A percentile compares a stretch with the other conserved stretches of the same genome.
phyloP scores from a whole-genome alignment of 2,797 vertebrate genomes.

The Cyclopterus lumpus region DNA sequence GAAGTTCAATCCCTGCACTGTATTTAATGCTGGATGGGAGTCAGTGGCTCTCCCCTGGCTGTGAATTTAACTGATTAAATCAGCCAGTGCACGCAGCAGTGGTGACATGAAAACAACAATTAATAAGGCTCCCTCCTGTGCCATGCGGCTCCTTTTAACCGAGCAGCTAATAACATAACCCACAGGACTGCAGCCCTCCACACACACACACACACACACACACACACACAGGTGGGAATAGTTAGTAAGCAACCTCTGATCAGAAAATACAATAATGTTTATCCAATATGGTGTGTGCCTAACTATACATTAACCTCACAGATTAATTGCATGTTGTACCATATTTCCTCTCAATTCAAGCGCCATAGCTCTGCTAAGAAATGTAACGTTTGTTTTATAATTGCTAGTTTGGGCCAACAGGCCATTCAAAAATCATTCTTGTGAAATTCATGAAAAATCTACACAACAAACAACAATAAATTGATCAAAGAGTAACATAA shows the following conservation, averaged over 20 bases:
- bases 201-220: constrained; percentile 22
- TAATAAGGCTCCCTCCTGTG: constrained; percentile 87
- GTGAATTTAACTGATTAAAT: constrained; percentile 93
- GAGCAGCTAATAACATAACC: constrained; percentile 91
- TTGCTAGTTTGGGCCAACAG: not conserved
- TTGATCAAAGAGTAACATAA: not conserved
- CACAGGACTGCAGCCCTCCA: constrained; percentile 81
- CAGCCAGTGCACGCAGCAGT: constrained; percentile 84
- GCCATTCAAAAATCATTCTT: not conserved
- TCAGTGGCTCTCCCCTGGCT: constrained; percentile 81
- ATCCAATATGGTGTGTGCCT: constrained; percentile 36
- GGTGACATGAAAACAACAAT: constrained; percentile 92
- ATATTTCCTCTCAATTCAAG: constrained; percentile 27
- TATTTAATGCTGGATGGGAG: constrained; percentile 83
- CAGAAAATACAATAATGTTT: constrained; percentile 55
- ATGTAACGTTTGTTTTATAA: constrained; percentile 5
- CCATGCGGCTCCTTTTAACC: constrained; percentile 86
- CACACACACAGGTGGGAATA: constrained; percentile 63
- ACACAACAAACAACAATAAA: not conserved
- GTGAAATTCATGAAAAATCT: not conserved
- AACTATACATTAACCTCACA: constrained; percentile 42
- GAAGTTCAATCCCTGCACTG: constrained; percentile 77
- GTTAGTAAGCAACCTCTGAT: constrained; percentile 63
- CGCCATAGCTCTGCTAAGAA: constrained; percentile 9
- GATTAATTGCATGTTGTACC: constrained; percentile 43